Percentiles rank a stretch among this genome's conserved stretches.
These are phyloP conservation scores for Apodemus sylvaticus DNA, from an alignment of 2,113 vertebrate genomes.

Conservation along the genomic window DNA sequence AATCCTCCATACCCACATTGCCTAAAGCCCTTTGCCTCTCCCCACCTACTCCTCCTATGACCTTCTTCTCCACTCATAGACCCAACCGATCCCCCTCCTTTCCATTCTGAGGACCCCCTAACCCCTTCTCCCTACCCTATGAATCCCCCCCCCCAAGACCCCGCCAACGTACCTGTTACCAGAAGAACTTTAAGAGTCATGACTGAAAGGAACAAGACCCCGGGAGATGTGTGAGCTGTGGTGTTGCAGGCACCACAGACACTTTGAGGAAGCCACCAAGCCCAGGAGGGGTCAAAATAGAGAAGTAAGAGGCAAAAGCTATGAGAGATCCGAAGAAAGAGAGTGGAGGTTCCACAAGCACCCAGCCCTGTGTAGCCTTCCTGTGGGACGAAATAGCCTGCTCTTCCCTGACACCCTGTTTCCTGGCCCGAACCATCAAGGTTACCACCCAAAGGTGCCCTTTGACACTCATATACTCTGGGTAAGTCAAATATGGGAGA, in stretches of 20 bases:
- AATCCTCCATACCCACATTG: not conserved
- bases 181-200: constrained; percentile 65
- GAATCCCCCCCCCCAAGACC: not conserved
- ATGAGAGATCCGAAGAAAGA: constrained; percentile 4
- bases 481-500: not conserved
- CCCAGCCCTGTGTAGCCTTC: not conserved
- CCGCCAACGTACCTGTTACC: constrained; percentile 62
- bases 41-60: not conserved
- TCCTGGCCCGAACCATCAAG: not conserved
- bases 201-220: not conserved
- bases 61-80: not conserved
- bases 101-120: not conserved
- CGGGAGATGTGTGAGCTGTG: not conserved
- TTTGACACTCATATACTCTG: not conserved
- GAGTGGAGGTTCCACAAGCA: not conserved
- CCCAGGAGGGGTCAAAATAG: constrained; percentile 30
- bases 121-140: not conserved
- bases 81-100: not conserved
- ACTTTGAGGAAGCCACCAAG: constrained; percentile 13
- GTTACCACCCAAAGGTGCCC: not conserved
- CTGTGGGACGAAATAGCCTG: not conserved
- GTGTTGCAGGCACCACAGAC: not conserved
- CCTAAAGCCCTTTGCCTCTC: not conserved
- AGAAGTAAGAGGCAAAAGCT: constrained; percentile 49
- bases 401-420: not conserved